Percentiles rank a stretch among this genome's conserved stretches.
Evolutionary conservation across 2,113 vertebrate species (phyloP).

Genomic region (Colossoma macropomum): DNA sequence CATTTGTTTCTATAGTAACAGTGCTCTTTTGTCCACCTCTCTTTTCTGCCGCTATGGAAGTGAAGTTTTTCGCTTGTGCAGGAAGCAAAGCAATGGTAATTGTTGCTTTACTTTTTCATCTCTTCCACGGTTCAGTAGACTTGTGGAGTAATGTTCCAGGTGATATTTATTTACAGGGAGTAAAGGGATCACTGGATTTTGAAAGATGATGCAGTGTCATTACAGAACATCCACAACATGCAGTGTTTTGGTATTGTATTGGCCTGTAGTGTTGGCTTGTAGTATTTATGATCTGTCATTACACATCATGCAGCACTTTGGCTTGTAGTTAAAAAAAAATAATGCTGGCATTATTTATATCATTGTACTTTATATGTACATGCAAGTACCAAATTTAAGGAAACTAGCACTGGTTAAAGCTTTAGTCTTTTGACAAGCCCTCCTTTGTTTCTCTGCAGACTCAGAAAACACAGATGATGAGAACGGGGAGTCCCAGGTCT

Average conservation of each 20-base stretch:
- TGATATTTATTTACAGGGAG: not conserved
- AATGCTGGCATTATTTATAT: not conserved
- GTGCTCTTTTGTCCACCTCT: slow-evolving; percentile 63
- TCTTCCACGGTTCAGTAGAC: not conserved
- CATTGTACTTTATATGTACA: not conserved
- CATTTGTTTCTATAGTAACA: slow-evolving; percentile 58
- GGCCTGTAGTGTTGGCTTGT: not conserved
- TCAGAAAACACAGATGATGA: slow-evolving; percentile 86
- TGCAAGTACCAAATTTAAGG: too few relatives aligned
- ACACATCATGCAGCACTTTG: not conserved
- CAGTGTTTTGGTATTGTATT: not conserved
- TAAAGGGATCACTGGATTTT: not conserved
- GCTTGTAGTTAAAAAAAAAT: not conserved
- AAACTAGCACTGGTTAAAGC: not conserved
- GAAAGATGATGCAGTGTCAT: slow-evolving; percentile 6
- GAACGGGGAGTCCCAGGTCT: slow-evolving; percentile 80
- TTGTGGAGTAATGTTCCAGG: not conserved
- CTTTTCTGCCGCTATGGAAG: slow-evolving; percentile 91
- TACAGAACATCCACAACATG: not conserved
- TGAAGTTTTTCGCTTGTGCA: slow-evolving; percentile 94
- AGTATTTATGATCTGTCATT: not conserved
- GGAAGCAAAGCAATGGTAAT: slow-evolving; percentile 91
- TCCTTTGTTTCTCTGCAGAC: slow-evolving; percentile 66
- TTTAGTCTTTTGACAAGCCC: not conserved
- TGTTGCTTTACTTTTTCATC: slow-evolving; percentile 59